A percentile compares a stretch with the other conserved stretches of the same genome.
Evolutionary conservation across 2,888 invertebrate species (phyloP).

Genomic region (Lepidocyrtinus sp.): DNA sequence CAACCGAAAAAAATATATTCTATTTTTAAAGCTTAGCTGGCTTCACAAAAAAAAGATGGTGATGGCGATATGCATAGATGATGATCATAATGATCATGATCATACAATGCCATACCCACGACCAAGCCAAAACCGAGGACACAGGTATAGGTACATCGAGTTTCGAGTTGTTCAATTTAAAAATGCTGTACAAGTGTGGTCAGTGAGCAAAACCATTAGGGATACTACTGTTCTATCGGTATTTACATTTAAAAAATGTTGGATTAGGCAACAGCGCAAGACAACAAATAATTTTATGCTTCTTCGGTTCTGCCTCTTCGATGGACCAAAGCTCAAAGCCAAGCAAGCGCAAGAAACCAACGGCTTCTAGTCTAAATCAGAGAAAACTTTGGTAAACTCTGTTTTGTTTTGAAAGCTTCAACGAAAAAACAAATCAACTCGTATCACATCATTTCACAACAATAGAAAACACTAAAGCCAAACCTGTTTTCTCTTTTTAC

Average conservation of each 20-base stretch:
- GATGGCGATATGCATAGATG: neutral
- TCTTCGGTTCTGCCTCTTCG: too few relatives aligned
- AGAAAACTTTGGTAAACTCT: neutral
- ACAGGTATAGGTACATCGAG: too few relatives aligned
- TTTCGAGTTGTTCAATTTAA: too few relatives aligned
- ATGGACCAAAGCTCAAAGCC: too few relatives aligned
- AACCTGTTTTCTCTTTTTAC: neutral
- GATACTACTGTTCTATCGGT: neutral
- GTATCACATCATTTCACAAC: too few relatives aligned
- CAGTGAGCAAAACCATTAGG: neutral
- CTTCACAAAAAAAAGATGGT: neutral
- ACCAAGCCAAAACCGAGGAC: too few relatives aligned
- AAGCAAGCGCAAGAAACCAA: neutral
- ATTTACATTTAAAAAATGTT: neutral
- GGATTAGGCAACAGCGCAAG: neutral
- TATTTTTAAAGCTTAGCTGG: neutral
- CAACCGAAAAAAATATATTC: neutral
- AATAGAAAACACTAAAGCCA: too few relatives aligned
- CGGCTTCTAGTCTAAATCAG: neutral
- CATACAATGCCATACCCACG: too few relatives aligned
- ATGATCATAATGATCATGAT: neutral
- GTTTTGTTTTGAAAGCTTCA: conserved; percentile 6
- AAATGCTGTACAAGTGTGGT: neutral
- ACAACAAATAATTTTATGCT: too few relatives aligned
- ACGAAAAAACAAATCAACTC: too few relatives aligned